Conservation (phyloP, 2,113 vertebrate species). For the Daphoenositta chrysoptera region DNA sequence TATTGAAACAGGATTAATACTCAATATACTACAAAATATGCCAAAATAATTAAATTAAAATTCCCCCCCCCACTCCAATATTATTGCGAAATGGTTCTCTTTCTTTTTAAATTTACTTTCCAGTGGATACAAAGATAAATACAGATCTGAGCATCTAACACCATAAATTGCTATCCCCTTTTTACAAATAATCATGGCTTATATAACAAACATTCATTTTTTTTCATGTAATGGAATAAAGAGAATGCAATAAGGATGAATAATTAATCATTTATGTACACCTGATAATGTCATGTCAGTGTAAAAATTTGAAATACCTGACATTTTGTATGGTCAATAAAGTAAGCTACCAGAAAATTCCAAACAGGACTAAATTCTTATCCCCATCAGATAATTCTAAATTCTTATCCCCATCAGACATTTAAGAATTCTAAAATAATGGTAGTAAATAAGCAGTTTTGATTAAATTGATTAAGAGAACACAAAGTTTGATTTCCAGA, state of each 20-base stretch:
- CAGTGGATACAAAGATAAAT: background rate
- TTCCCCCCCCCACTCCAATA: accelerated
- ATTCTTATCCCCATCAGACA: background rate
- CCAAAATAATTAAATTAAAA: background rate
- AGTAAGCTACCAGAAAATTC: background rate
- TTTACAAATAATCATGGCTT: background rate
- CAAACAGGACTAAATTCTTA: background rate
- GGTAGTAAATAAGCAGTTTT: background rate
- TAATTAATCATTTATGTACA: background rate
- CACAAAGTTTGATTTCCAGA: background rate
- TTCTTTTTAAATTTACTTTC: background rate
- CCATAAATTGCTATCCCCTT: background rate
- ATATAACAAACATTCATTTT: background rate
- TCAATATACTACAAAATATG: background rate
- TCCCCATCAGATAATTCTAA: too few relatives aligned
- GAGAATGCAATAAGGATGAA: background rate
- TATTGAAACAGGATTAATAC: background rate
- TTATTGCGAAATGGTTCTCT: background rate
- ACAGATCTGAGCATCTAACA: background rate
- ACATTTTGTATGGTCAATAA: background rate
- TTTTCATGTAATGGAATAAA: background rate
- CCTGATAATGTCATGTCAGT: background rate
- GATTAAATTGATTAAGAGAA: background rate
- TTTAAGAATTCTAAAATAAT: background rate
- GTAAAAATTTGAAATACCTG: background rate